Percentiles rank a stretch among this genome's conserved stretches.
Conservation (phyloP, 2,888 invertebrate species). For the Ceraclea dissimilis region DNA sequence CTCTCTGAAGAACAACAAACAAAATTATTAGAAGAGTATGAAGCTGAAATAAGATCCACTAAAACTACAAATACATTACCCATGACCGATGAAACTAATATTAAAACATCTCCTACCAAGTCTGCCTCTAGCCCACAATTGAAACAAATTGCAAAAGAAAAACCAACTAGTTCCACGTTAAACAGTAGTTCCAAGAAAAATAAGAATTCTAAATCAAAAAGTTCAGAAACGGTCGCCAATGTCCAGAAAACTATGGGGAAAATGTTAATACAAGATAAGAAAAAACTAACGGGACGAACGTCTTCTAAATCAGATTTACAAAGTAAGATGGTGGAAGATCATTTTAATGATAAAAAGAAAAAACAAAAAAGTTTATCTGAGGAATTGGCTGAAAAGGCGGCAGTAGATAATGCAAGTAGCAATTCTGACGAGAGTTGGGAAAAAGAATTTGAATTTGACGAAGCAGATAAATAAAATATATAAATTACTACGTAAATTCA, state of each 20-base stretch:
- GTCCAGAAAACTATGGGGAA: constrained; percentile 12
- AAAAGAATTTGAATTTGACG: constrained; percentile 52
- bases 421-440: constrained; percentile 55
- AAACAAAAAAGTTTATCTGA: constrained; percentile 28
- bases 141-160: constrained; percentile 27
- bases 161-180: constrained; percentile 16
- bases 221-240: constrained; percentile 19
- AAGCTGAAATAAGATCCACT: constrained; percentile 51
- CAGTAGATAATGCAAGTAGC: constrained; percentile 42
- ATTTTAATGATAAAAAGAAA: constrained; percentile 38
- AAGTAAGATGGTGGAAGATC: constrained; percentile 46
- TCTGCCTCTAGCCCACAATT: constrained; percentile 13
- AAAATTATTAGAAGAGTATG: constrained; percentile 59
- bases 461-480: constrained; percentile 22
- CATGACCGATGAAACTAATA: constrained; percentile 21
- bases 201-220: constrained; percentile 15
- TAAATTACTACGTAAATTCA: too few species aligned
- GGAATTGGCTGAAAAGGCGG: constrained; percentile 19
- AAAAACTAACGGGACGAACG: not conserved
- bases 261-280: constrained; percentile 4
- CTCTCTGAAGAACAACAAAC: constrained; percentile 65
- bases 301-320: constrained; percentile 39
- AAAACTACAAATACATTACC: constrained; percentile 36
- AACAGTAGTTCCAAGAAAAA: constrained; percentile 3
- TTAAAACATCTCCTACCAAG: constrained; percentile 26